Conservation (phyloP, 2,113 vertebrate genomes). For the Anoura caudifer region DNA sequence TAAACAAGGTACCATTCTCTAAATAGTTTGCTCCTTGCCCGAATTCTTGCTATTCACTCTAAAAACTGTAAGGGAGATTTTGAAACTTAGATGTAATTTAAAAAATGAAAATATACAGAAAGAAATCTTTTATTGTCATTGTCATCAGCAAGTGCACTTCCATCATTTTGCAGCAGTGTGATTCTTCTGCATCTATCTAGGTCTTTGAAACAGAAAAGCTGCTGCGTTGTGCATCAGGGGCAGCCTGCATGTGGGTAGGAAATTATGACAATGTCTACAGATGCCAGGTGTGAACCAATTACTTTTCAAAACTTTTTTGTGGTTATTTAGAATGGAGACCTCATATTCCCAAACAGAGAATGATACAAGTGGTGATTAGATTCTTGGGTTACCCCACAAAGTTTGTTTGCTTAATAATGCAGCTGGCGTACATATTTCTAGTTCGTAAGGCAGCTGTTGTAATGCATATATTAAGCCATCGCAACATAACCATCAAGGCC, state of each 20-base stretch:
- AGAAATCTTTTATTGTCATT: neutral
- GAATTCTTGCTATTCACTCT: neutral
- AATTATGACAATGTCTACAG: neutral
- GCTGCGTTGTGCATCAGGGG: neutral
- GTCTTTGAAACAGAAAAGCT: neutral
- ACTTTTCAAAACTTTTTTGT: neutral
- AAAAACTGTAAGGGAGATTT: neutral
- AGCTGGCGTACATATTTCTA: neutral
- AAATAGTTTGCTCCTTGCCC: neutral
- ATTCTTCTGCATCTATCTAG: neutral
- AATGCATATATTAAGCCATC: neutral
- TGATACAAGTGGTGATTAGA: neutral
- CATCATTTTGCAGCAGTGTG: neutral
- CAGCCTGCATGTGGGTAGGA: neutral
- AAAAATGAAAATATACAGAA: neutral
- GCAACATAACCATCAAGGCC: neutral
- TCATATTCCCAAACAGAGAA: neutral
- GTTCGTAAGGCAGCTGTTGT: neutral
- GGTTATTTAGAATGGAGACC: slow-evolving; percentile 11
- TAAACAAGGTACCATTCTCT: neutral
- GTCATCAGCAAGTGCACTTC: neutral
- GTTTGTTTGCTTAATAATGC: neutral
- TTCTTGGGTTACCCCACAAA: neutral
- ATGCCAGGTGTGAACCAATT: neutral
- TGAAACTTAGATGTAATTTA: neutral